Evolutionary conservation across 30 jellyfish, hydroid and myxozoan species (phyloP).

Genomic region (Chrysaora quinquecirrha): DNA sequence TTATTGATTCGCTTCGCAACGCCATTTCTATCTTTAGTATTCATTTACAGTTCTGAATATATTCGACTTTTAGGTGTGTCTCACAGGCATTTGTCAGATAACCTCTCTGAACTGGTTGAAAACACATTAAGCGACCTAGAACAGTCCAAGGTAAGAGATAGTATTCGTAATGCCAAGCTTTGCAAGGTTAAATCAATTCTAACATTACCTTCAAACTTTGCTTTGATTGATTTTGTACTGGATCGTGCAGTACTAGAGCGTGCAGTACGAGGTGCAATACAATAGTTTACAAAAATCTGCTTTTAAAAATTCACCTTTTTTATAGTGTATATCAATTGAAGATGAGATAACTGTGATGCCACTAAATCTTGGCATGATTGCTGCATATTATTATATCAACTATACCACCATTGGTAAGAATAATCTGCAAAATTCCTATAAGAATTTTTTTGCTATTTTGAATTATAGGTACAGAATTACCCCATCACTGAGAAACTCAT

Average conservation of each 20-base stretch:
- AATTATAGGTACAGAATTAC: too few species aligned
- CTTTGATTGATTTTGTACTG: too few species aligned
- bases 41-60: too few species aligned
- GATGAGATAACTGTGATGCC: constrained; percentile 96
- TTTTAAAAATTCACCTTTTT: background rate
- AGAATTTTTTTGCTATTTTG: too few species aligned
- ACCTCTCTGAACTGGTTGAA: constrained; percentile 98
- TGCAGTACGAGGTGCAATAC: background rate
- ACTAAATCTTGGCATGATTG: constrained; percentile 98
- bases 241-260: too few species aligned
- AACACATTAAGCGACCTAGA: constrained; percentile 90
- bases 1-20: too few species aligned
- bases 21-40: too few species aligned
- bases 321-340: constrained; percentile 94
- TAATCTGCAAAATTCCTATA: too few species aligned
- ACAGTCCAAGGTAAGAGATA: constrained; percentile 95
- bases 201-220: background rate
- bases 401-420: constrained; percentile 94
- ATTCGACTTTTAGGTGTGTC: constrained; percentile 96
- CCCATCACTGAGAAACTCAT: too few species aligned
- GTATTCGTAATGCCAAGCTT: too few species aligned
- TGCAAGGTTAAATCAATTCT: background rate
- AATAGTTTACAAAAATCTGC: background rate
- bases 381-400: constrained; percentile 98
- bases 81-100: constrained; percentile 98